phyloP scores from a whole-genome alignment of 1,140 invertebrate species.

The Scaptomyza pallida region DNA sequence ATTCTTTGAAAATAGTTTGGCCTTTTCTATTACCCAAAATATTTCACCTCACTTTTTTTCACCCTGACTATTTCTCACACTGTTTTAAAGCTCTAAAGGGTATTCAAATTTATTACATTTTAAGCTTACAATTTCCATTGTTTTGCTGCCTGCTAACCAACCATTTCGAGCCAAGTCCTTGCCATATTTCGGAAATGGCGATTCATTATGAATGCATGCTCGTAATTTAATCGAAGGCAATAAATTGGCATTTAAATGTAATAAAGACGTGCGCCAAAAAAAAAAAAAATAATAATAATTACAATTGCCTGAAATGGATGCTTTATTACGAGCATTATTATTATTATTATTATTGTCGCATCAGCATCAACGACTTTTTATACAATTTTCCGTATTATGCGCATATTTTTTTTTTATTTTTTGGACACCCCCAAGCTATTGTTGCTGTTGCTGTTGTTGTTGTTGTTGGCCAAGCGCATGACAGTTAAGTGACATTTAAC shows the following conservation, averaged over 20 bases:
- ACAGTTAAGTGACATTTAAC: slow-evolving; percentile 82
- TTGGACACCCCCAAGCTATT: slow-evolving; percentile 34
- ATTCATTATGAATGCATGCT: slow-evolving; percentile 46
- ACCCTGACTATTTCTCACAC: not conserved
- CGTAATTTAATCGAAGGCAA: slow-evolving; percentile 80
- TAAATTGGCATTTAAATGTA: slow-evolving; percentile 83
- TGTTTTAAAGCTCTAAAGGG: not conserved
- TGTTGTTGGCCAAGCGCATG: slow-evolving; percentile 63
- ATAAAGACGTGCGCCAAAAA: slow-evolving; percentile 80
- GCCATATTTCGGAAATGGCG: slow-evolving; percentile 15
- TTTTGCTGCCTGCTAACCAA: slow-evolving; percentile 27
- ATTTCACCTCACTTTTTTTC: too few species aligned
- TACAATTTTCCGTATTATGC: slow-evolving; percentile 71
- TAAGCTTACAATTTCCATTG: slow-evolving; percentile 32
- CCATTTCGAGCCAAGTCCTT: not conserved
- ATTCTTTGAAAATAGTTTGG: too few species aligned
- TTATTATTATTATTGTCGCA: slow-evolving; percentile 52
- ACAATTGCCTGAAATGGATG: slow-evolving; percentile 48
- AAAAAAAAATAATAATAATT: slow-evolving; percentile 81
- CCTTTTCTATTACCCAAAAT: too few species aligned
- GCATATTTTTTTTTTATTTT: slow-evolving; percentile 62
- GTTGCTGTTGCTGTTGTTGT: slow-evolving; percentile 17
- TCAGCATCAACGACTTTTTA: slow-evolving; percentile 51
- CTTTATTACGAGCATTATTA: slow-evolving; percentile 50
- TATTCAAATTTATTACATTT: slow-evolving; percentile 34